Base-by-base conservation (phyloP, 2,797 vertebrate species). In the Allobates femoralis region DNA sequence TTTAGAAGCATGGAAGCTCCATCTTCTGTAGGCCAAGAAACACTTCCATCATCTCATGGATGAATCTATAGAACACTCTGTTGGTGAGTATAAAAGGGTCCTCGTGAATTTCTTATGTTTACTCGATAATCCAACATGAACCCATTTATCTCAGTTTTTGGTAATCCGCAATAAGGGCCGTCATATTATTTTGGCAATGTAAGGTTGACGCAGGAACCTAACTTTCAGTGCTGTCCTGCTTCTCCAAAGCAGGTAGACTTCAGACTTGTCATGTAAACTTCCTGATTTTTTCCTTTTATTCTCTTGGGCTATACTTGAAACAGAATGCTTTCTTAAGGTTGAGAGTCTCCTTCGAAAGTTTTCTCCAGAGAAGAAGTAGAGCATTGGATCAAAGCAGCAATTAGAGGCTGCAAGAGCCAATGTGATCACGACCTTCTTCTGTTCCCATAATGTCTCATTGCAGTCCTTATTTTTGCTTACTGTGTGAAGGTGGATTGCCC, bases 291-390 rank as follows among this genome's bases (percentile, higher is more conserved):
- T 94, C 53, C 69, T 94, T 87, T 90, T 93, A 83, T 91, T 85
- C 16, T 86, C 73, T 28, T 91, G 92, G 0, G 89, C 89, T 26
- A 93, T 2, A 64, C 93, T 95, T 91, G 94, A 93, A 51, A 83
- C 89, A 0, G 94, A 91, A 0, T 90, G 90, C 16, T 92, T 93
- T 79, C 93, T 94, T 79, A 98, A 91, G 0, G 95, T 97, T 58
- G 95, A 95, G 0, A 98, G 86, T 5, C 96, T 96, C 81, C 88
- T 94, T 32, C 97, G 95, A 90, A 99, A 99, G 89, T 96, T 96
- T 8, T 96, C 96, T 0, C 97, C 97, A 0, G 98, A 98, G 91
- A 99, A 99, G 90, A 99, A 99, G 80, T 99, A 99, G 8, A 99
- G 95, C 83, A 99, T 90, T 0, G 98, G 98, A 79, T 99, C 97